These are phyloP conservation scores for Peromyscus melanophrys DNA, from an alignment of 2,797 vertebrate species.

Conservation along the genomic window DNA sequence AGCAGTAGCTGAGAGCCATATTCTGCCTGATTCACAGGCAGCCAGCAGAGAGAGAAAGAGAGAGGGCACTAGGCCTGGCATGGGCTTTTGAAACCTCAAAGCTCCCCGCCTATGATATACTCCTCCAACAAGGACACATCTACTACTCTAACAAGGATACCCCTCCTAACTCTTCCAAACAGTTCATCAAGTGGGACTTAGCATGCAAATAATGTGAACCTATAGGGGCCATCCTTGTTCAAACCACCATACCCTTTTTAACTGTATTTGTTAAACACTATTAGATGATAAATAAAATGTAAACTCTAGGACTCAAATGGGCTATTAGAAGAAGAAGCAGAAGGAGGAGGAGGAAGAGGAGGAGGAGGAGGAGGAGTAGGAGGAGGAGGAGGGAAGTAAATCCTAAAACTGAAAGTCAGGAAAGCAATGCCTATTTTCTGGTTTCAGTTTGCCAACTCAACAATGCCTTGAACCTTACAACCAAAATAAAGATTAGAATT, in stretches of 20 bases:
- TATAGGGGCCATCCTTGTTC: background rate
- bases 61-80: background rate
- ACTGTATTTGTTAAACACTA: conserved; percentile 18
- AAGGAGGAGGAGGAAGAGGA: too few relatives aligned
- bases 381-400: background rate
- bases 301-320: conserved; percentile 20
- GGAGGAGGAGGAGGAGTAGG: too few relatives aligned
- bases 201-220: background rate
- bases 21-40: background rate
- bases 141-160: background rate
- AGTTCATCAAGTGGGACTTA: background rate
- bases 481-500: conserved; percentile 44
- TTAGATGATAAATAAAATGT: background rate
- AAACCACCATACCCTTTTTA: background rate
- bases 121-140: background rate
- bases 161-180: background rate
- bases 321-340: background rate
- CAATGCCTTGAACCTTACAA: background rate
- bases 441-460: conserved; percentile 2
- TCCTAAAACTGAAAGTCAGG: background rate
- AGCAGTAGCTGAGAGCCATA: background rate
- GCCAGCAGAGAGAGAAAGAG: too few relatives aligned
- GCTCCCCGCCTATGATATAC: background rate
- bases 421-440: background rate
- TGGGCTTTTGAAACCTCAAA: background rate